A percentile compares a stretch with the other conserved stretches of the same genome.
Conservation (phyloP, 2,888 invertebrate species). For the Chymomyza amoena region DNA sequence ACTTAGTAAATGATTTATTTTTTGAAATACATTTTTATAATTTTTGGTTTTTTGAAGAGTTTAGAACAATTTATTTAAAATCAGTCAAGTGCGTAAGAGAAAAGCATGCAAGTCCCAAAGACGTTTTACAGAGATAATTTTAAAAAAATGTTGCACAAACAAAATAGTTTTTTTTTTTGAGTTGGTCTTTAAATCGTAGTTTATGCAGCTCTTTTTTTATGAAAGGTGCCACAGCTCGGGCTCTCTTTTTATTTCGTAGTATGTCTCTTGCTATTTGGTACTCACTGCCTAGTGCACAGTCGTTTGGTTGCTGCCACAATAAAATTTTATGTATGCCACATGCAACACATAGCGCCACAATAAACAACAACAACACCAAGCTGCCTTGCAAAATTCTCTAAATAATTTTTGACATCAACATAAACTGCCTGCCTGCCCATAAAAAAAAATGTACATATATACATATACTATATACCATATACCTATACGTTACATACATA, state of each 20-base stretch:
- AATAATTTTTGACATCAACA: conserved; percentile 7
- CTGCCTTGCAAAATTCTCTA: background rate
- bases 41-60: too few relatives aligned
- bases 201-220: background rate
- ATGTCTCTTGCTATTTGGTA: conserved; percentile 9
- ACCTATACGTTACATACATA: conserved; percentile 23
- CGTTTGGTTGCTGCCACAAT: conserved; percentile 38
- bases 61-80: too few relatives aligned
- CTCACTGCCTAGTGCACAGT: conserved; percentile 32
- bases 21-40: too few relatives aligned
- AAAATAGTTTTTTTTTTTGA: too few relatives aligned
- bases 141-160: background rate
- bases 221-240: background rate
- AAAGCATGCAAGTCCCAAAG: background rate
- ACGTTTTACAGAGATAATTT: background rate
- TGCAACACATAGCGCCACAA: conserved; percentile 9
- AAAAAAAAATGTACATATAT: conserved; percentile 3
- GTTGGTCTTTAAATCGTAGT: background rate
- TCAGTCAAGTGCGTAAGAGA: too few relatives aligned
- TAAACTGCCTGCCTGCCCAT: conserved; percentile 2
- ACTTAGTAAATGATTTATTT: too few relatives aligned
- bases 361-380: conserved; percentile 20
- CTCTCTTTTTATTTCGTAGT: background rate
- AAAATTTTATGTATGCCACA: conserved; percentile 11
- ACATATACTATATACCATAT: conserved; percentile 17